These are phyloP conservation scores for Xiphorhynchus erythropygius DNA, from an alignment of 2,797 vertebrate species.

Conservation along the genomic window DNA sequence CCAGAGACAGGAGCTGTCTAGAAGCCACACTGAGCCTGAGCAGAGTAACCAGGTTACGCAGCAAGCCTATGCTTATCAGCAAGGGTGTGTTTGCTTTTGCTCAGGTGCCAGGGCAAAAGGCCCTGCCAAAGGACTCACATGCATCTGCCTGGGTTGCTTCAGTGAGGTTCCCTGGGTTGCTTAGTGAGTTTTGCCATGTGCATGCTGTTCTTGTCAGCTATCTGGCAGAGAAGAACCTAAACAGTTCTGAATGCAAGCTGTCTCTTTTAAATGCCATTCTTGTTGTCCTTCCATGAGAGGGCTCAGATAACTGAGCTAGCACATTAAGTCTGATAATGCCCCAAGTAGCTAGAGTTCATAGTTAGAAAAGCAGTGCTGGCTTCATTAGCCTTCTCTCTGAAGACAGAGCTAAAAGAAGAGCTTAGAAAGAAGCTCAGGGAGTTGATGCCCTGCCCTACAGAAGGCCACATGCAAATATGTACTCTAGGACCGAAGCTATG, in stretches of 20 bases:
- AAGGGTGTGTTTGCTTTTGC: background rate
- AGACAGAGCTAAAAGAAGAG: background rate
- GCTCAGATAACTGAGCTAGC: background rate
- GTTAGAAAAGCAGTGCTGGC: background rate
- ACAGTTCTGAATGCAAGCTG: background rate
- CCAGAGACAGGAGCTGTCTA: background rate
- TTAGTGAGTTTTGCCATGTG: background rate
- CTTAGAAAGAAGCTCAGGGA: rapidly evolving
- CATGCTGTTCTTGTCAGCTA: background rate
- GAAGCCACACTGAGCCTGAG: background rate
- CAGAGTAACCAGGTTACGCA: background rate
- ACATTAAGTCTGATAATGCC: background rate
- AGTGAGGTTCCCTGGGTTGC: background rate
- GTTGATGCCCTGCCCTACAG: background rate
- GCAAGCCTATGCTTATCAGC: background rate
- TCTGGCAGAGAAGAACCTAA: background rate
- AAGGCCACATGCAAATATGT: rapidly evolving
- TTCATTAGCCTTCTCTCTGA: background rate
- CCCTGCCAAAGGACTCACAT: background rate
- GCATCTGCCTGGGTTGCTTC: background rate
- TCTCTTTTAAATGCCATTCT: background rate
- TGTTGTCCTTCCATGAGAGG: background rate
- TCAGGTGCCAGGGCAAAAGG: background rate
- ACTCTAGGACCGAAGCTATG: rapidly evolving
- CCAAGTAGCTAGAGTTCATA: background rate